Evolutionary conservation across 2,113 vertebrate genomes (phyloP).

Genomic region (Copsychus sechellarum): DNA sequence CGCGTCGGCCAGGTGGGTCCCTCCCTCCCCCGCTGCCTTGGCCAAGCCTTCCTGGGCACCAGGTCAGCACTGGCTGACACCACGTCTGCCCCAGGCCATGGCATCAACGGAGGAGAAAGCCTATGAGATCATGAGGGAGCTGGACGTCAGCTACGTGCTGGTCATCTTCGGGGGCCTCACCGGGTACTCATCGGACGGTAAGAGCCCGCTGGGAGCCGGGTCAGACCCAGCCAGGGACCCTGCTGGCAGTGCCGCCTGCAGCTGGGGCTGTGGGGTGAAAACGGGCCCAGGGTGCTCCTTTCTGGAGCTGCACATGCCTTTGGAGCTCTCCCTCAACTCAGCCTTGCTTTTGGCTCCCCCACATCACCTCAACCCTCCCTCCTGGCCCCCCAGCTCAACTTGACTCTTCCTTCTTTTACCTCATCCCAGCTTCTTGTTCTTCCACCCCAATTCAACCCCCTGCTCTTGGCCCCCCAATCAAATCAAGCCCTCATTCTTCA

Average conservation of each 20-base stretch:
- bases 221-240: accelerated
- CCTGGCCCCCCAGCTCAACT: background rate
- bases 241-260: background rate
- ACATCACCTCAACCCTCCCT: background rate
- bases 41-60: background rate
- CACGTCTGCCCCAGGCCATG: constrained; percentile 83
- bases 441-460: background rate
- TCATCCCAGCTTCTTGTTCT: background rate
- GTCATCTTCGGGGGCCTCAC: constrained; percentile 98
- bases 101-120: constrained; percentile 95
- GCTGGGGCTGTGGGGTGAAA: background rate
- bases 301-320: accelerated
- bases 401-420: background rate
- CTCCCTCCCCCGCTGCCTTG: accelerated
- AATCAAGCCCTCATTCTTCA: background rate
- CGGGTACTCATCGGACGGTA: constrained; percentile 96
- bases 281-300: accelerated
- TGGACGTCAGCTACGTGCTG: constrained; percentile 96
- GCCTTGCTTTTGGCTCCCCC: accelerated
- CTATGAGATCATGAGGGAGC: constrained; percentile 98
- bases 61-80: accelerated
- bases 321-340: background rate
- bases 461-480: background rate
- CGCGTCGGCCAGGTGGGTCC: constrained; percentile 91
- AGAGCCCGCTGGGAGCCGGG: accelerated